Base-by-base conservation (phyloP, 2,888 invertebrate species). In the Cabera pusaria region DNA sequence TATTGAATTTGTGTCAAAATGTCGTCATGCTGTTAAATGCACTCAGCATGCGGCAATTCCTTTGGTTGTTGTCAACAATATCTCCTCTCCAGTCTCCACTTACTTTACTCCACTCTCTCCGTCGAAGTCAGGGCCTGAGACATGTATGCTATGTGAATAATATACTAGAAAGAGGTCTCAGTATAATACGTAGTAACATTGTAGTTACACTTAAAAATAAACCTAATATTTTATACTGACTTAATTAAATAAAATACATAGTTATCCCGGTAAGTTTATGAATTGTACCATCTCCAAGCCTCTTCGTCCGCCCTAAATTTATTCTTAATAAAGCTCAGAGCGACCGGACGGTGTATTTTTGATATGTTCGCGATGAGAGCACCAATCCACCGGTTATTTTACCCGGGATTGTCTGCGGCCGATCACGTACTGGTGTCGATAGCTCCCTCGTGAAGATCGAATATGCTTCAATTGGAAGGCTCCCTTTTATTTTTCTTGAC, bases 261-360 rank as follows among this genome's bases (percentile, higher is more conserved):
- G 5, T 40, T 18, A 1, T 49, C 49, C 58, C 36, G 14, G 3
- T 3, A 0, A 2, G 1, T 35, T 27, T 57, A 1, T 52, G 5
- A 22, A 64, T 65, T 43, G 40, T 1, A 6, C 63, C 59, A 28
- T 11, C 4, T 23, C 14, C 41, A 44, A 25, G 27, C 33, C 57
- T 64, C 71, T 56, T 49, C 67, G 64, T 57, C 69, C 70, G 69
- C 76, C 79, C 81, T 77, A 86, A 87, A 87, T 87, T 85, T 87
- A 87, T 87, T 86, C 87, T 85, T 87, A 87, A 87, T 87, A 87
- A 87, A 87, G 85, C 83, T 79, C 66, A 56, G 74, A 78, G 81
- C 78, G 81, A 72, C 69, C 75, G 78, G 69, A 64, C 72, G 64
- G 69, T 80, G 79, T 85, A 75, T 85, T 85, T 81, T 87, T 85